Conservation (phyloP, 2,797 vertebrate genomes). For the Sebastes flavidus region DNA sequence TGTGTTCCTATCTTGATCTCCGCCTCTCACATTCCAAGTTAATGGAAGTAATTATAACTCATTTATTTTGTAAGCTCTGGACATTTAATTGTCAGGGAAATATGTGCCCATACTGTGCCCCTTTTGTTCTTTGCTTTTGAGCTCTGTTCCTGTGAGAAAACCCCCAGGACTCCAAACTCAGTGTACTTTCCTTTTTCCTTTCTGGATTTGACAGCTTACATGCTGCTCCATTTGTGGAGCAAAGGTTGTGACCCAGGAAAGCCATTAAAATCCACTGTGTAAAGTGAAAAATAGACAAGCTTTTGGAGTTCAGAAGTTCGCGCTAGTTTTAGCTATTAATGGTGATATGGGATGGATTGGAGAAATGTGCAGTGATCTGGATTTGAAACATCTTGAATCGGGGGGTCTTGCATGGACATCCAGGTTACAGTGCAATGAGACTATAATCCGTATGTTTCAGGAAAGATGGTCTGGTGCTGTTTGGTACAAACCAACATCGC, state of each 20-base stretch:
- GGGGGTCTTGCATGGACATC: neutral
- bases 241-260: neutral
- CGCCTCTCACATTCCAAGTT: neutral
- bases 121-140: neutral
- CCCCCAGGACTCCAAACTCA: neutral
- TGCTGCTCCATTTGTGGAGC: neutral
- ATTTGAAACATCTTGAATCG: neutral
- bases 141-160: neutral
- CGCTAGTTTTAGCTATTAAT: neutral
- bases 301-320: neutral
- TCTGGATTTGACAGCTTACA: neutral
- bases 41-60: constrained; percentile 11
- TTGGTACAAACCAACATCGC: neutral
- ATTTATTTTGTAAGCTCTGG: constrained; percentile 2
- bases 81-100: constrained; percentile 17
- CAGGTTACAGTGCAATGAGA: neutral
- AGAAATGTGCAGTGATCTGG: neutral
- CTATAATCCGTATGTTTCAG: neutral
- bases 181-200: neutral
- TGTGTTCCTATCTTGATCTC: neutral
- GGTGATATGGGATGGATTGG: neutral
- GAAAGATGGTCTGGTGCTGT: neutral
- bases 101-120: constrained; percentile 8
- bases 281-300: neutral
- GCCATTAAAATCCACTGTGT: neutral